Evolutionary conservation across 2,113 vertebrate genomes (phyloP), one percentile per base, ranked within the genome.

Genomic region (Charadrius vociferus): DNA sequence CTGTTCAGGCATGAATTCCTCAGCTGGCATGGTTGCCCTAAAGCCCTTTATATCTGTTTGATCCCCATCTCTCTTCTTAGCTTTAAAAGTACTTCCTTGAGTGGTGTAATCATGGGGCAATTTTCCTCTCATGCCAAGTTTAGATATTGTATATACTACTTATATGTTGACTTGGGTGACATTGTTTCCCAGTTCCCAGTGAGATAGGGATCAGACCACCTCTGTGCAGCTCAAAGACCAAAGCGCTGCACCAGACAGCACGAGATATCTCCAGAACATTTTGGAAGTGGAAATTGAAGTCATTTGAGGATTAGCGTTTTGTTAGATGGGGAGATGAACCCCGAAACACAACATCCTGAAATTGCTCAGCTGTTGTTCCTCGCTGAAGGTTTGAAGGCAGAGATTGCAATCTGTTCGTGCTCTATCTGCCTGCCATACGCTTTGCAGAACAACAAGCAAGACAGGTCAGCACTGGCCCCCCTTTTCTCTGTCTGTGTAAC

Each of bases 211-310:
- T 97, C 97, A 97, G 95, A 95, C 96, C 95, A 95, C 96, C 96
- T 97, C 93, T 47, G 91, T 83, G 94, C 78, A 83, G 84, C 94
- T 96, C 91, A 91, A 88, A 97, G 91, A 95, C 89, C 87, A 82
- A 97, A 94, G 95, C 4, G 0, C 73, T 84, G 62, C 80, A 86
- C 72, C 86, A 96, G 95, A 95, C 93, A 95, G 82, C 70, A 84
- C 0, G 18, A 93, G 90, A 95, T 95, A 95, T 94, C 73, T 88
- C 89, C 77, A 91, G 82, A 95, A 77, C 39, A 68, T 87, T 95
- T 97, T 93, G 88, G 80, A 97, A 96, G 91, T 95, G 95, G 95
- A 95, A 97, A 98, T 86, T 90, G 94, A 95, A 97, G 96, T 96
- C 84, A 93, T 96, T 96, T 95, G 93, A 94, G 91, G 95, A 96